phyloP scores from a whole-genome alignment of 2,113 vertebrate species.

The Tichodroma muraria region DNA sequence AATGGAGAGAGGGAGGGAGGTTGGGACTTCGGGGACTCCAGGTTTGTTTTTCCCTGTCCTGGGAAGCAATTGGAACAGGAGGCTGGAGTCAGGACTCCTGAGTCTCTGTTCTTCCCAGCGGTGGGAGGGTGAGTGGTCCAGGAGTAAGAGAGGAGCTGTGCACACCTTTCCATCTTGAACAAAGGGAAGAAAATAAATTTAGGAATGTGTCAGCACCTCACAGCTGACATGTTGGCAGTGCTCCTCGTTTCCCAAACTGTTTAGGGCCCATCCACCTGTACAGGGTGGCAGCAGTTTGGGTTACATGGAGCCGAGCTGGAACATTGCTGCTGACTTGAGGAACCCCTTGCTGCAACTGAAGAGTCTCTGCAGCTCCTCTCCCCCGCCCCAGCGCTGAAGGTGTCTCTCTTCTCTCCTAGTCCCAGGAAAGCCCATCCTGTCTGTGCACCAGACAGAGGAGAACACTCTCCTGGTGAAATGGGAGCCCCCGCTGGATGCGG shows the following conservation, averaged over 20 bases:
- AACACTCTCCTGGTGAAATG: conserved; percentile 82
- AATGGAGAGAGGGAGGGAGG: not conserved
- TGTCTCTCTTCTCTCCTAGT: conserved; percentile 65
- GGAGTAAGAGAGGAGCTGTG: not conserved
- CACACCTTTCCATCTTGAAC: not conserved
- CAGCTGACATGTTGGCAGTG: not conserved
- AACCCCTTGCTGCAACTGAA: not conserved
- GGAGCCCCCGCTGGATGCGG: conserved; percentile 71
- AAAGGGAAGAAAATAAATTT: not conserved
- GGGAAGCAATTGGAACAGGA: not conserved
- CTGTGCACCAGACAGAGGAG: conserved; percentile 83
- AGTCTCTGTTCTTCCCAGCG: not conserved
- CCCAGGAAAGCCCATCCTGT: conserved; percentile 87
- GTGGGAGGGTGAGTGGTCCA: not conserved
- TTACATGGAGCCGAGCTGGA: fast-evolving
- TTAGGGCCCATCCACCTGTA: not conserved
- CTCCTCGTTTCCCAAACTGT: not conserved
- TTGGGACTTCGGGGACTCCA: not conserved
- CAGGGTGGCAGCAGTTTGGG: not conserved
- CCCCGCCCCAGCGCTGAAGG: not conserved
- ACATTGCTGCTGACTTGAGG: not conserved
- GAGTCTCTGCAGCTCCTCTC: not conserved
- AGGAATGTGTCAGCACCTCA: not conserved
- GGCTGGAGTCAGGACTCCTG: not conserved
- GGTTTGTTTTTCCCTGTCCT: not conserved